A percentile compares a stretch with the other conserved stretches of the same genome.
Evolutionary conservation across 2,113 vertebrate genomes (phyloP).

Genomic region (Proterorhinus semilunaris): DNA sequence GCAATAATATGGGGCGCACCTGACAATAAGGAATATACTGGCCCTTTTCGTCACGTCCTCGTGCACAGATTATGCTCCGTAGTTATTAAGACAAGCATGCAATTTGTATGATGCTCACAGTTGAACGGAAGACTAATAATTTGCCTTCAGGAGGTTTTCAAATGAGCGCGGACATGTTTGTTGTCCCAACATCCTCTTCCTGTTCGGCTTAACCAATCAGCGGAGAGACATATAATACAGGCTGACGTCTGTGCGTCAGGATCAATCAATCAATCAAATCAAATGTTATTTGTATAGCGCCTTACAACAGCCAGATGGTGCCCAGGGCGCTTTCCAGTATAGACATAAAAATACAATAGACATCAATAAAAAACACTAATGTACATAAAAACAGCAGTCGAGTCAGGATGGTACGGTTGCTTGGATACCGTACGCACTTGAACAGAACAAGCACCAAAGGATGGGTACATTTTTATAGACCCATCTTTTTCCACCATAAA

Average conservation of each 20-base stretch:
- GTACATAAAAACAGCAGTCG: too few relatives aligned
- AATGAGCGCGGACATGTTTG: constrained; percentile 87
- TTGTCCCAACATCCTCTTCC: constrained; percentile 78
- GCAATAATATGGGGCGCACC: constrained; percentile 50
- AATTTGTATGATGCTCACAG: constrained; percentile 1
- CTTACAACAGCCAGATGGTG: too few relatives aligned
- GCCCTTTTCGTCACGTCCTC: constrained; percentile 72
- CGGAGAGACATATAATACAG: not conserved
- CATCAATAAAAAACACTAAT: too few relatives aligned
- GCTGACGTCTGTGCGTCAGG: constrained; percentile 11
- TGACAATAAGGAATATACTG: constrained; percentile 76
- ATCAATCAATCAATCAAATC: too few relatives aligned
- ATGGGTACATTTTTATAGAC: too few relatives aligned
- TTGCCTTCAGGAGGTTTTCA: constrained; percentile 68
- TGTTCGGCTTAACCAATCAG: constrained; percentile 61
- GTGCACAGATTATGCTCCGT: constrained; percentile 16
- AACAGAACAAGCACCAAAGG: too few relatives aligned
- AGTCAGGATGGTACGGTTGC: not conserved
- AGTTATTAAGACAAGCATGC: constrained; percentile 29
- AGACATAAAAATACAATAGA: too few relatives aligned
- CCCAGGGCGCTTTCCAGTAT: too few relatives aligned
- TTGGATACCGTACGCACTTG: not conserved
- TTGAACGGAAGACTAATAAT: constrained; percentile 15
- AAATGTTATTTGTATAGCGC: too few relatives aligned
- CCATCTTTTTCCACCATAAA: not conserved